These are phyloP conservation scores for Enteromius afrohamiltoni DNA, from an alignment of 2,797 vertebrate genomes.

Conservation along the genomic window DNA sequence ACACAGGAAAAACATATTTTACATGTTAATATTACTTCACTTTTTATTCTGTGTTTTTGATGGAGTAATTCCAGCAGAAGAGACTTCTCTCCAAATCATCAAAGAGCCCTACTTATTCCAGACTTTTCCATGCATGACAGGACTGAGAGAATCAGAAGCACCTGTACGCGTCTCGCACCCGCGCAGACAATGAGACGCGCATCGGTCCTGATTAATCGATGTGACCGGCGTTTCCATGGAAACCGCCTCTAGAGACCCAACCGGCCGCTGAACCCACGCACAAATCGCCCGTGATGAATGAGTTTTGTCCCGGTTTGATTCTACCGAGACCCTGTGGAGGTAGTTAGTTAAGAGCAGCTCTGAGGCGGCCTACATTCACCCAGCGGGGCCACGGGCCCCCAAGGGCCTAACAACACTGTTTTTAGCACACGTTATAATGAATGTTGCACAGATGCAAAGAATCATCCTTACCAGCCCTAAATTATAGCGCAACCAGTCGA, in stretches of 20 bases:
- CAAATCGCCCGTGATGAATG: slow-evolving; percentile 50
- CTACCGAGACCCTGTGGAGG: slow-evolving; percentile 32
- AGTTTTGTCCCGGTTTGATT: slow-evolving; percentile 33
- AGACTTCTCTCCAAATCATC: background rate
- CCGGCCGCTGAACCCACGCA: slow-evolving; percentile 10
- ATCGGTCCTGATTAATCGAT: slow-evolving; percentile 51
- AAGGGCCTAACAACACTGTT: background rate
- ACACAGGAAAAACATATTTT: no score
- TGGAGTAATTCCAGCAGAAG: background rate
- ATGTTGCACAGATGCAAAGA: slow-evolving; percentile 13
- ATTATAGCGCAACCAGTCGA: background rate
- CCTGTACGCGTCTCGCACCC: background rate
- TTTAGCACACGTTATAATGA: slow-evolving; percentile 19
- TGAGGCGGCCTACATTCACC: slow-evolving; percentile 30
- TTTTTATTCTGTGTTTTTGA: background rate
- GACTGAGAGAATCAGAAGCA: background rate
- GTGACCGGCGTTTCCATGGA: slow-evolving; percentile 30
- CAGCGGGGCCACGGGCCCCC: slow-evolving; percentile 24
- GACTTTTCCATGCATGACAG: background rate
- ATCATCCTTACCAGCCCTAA: background rate
- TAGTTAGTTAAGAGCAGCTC: slow-evolving; percentile 36
- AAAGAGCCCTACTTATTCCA: background rate
- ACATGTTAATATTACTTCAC: background rate
- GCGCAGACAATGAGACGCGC: background rate
- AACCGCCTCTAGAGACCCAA: slow-evolving; percentile 38